Percentiles rank a stretch among this genome's conserved stretches.
Evolutionary conservation across 2,888 invertebrate species (phyloP).

Genomic region (Automeris io): DNA sequence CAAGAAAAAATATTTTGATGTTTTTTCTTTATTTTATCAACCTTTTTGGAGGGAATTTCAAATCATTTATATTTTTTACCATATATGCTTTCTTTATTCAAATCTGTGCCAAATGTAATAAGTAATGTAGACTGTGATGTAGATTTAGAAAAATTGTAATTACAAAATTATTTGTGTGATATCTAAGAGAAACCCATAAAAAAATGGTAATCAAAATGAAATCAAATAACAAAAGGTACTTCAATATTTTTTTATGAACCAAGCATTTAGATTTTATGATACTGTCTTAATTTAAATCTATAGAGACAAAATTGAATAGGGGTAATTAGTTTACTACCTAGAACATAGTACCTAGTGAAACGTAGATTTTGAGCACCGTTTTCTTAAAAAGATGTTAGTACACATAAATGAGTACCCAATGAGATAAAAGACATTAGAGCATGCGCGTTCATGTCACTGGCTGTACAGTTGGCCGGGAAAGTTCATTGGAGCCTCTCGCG

Average conservation of each 20-base stretch:
- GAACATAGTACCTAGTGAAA: no score
- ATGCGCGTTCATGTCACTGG: conserved; percentile 27
- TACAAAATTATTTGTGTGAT: conserved; percentile 7
- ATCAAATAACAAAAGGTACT: conserved; percentile 20
- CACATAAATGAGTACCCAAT: conserved; percentile 12
- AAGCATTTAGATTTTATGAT: background rate
- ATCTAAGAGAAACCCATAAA: conserved; percentile 10
- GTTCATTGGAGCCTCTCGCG: conserved; percentile 15
- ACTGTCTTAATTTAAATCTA: background rate
- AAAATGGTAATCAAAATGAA: conserved; percentile 28
- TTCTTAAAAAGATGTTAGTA: background rate
- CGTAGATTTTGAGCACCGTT: background rate
- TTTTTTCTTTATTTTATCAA: no score
- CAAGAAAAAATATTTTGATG: no score
- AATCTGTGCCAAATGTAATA: background rate
- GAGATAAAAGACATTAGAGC: conserved; percentile 17
- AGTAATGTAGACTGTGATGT: background rate
- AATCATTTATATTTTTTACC: background rate
- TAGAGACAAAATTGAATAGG: background rate
- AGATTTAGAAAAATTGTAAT: conserved; percentile 5
- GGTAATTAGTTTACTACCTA: no score
- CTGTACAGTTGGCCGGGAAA: conserved; percentile 21
- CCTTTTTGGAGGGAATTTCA: background rate
- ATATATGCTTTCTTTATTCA: background rate
- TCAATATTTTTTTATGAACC: background rate